A percentile compares a stretch with the other conserved stretches of the same genome.
These are phyloP conservation scores for Protophormia terraenovae DNA, from an alignment of 2,888 invertebrate species.

Conservation along the genomic window DNA sequence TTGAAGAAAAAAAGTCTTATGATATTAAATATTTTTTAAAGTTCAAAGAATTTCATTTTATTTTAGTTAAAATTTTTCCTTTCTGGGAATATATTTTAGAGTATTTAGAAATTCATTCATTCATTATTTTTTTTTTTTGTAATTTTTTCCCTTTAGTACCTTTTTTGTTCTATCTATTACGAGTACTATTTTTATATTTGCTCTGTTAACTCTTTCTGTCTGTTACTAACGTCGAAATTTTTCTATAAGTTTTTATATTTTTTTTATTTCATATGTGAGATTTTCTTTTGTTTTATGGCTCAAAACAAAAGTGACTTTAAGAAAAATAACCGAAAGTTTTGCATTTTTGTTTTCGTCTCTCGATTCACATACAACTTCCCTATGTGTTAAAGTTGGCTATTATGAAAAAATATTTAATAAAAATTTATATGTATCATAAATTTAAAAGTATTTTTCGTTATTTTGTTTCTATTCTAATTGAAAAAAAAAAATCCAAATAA, in stretches of 20 bases:
- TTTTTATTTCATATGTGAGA: neutral
- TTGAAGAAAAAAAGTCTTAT: no score
- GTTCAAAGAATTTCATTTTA: no score
- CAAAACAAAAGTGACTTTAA: slow-evolving; percentile 1
- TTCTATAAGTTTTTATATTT: neutral
- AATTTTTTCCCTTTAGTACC: no score
- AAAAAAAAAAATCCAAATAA: no score
- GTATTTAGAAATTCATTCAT: no score
- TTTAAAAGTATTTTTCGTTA: slow-evolving; percentile 17
- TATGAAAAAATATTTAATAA: slow-evolving; percentile 17
- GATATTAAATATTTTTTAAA: no score
- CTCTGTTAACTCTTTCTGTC: neutral
- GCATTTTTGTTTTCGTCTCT: neutral
- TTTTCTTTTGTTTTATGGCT: slow-evolving; percentile 13
- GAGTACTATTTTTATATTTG: no score
- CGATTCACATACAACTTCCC: neutral
- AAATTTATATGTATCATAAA: slow-evolving; percentile 29
- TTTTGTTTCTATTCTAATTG: slow-evolving; percentile 4
- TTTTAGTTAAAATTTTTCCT: no score
- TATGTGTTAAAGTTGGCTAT: slow-evolving; percentile 15
- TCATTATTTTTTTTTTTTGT: no score
- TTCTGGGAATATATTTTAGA: no score
- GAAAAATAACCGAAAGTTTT: neutral
- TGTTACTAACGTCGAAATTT: neutral
- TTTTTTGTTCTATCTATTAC: no score